Conservation (phyloP, 2,888 invertebrate species). For the Nemapogon koenigi region DNA sequence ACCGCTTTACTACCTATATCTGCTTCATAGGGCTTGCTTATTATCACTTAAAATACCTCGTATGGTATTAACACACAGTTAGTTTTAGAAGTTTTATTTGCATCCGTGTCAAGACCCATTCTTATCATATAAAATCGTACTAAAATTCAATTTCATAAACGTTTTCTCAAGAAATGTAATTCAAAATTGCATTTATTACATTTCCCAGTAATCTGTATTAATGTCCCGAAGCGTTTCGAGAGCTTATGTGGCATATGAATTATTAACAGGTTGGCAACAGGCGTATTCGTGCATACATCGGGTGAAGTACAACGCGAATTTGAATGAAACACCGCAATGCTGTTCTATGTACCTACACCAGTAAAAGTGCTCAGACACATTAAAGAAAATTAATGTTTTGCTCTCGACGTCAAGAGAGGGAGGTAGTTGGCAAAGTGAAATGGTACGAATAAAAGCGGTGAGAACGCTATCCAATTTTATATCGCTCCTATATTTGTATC, state of each 20-base stretch:
- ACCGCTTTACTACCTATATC: too few species aligned
- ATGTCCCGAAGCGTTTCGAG: too few species aligned
- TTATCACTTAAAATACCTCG: too few species aligned
- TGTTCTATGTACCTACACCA: constrained; percentile 45
- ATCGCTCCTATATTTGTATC: constrained; percentile 26
- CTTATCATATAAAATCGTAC: too few species aligned
- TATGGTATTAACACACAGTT: too few species aligned
- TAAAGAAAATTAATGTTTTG: constrained; percentile 65
- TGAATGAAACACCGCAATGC: constrained; percentile 53
- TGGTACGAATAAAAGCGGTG: constrained; percentile 46
- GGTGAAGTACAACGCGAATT: constrained; percentile 6
- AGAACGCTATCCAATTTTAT: constrained; percentile 46
- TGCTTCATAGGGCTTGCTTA: too few species aligned
- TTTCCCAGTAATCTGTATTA: too few species aligned
- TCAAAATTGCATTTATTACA: too few species aligned
- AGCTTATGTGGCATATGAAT: constrained; percentile 5
- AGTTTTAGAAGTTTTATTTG: too few species aligned
- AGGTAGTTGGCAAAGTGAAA: constrained; percentile 58
- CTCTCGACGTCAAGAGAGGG: constrained; percentile 52
- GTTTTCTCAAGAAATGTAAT: too few species aligned
- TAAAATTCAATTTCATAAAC: too few species aligned
- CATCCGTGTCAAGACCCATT: too few species aligned
- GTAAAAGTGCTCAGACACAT: constrained; percentile 62
- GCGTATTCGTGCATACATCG: constrained; percentile 5
- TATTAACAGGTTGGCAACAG: constrained; percentile 4